Percentiles rank a stretch among this genome's conserved stretches.
Evolutionary conservation across 1,140 invertebrate species (phyloP).

Genomic region (Drosophila guanche): DNA sequence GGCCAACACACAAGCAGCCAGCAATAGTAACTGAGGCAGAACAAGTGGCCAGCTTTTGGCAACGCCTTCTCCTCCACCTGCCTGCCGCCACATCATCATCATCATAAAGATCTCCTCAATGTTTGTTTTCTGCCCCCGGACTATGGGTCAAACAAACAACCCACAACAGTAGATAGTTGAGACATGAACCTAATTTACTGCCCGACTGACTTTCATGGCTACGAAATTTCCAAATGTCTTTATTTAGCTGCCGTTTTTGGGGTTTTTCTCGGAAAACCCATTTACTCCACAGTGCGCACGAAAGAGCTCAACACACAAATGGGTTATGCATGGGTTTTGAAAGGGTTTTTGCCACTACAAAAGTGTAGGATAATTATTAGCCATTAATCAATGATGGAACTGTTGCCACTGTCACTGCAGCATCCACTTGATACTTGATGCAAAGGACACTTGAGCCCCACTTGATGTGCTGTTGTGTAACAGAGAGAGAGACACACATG

Average conservation of each 20-base stretch:
- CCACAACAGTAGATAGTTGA: slow-evolving; percentile 42
- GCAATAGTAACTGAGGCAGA: slow-evolving; percentile 67
- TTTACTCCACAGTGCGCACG: background rate
- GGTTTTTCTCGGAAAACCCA: slow-evolving; percentile 16
- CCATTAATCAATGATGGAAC: no score
- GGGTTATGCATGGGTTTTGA: no score
- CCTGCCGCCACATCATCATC: background rate
- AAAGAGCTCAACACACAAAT: background rate
- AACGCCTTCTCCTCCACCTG: slow-evolving; percentile 13
- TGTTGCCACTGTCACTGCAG: slow-evolving; percentile 10
- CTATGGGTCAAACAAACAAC: slow-evolving; percentile 59
- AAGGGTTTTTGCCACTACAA: no score
- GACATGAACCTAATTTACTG: slow-evolving; percentile 82
- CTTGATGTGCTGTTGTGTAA: slow-evolving; percentile 58
- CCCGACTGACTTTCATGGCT: slow-evolving; percentile 75
- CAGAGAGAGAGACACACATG: slow-evolving; percentile 8
- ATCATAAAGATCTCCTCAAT: slow-evolving; percentile 44
- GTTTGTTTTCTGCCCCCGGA: slow-evolving; percentile 69
- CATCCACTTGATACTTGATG: slow-evolving; percentile 57
- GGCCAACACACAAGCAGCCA: slow-evolving; percentile 36
- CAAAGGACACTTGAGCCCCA: slow-evolving; percentile 44
- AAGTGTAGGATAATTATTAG: no score
- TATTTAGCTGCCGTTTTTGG: slow-evolving; percentile 61
- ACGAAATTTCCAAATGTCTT: slow-evolving; percentile 64
- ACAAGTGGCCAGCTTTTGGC: slow-evolving; percentile 72